Evolutionary conservation across 2,113 vertebrate genomes (phyloP).

Genomic region (Turnix velox): DNA sequence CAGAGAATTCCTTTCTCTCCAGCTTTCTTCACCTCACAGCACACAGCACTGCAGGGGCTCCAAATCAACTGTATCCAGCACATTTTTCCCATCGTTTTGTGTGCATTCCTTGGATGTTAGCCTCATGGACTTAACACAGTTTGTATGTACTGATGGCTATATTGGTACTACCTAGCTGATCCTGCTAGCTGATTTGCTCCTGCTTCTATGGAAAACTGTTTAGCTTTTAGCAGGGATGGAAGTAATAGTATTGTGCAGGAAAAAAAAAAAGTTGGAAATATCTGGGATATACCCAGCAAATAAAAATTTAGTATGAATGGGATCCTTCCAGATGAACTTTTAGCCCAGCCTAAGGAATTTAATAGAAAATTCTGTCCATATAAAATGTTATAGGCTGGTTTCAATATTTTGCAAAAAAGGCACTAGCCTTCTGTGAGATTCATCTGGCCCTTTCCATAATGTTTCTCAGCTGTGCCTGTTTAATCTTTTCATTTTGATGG

Average conservation of each 20-base stretch:
- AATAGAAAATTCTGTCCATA: background rate
- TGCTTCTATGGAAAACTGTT: background rate
- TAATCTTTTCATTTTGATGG: background rate
- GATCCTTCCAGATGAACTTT: background rate
- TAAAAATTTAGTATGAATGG: background rate
- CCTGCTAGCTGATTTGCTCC: background rate
- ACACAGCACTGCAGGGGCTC: slow-evolving; percentile 14
- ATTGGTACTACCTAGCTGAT: background rate
- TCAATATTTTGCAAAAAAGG: background rate
- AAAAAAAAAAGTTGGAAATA: background rate
- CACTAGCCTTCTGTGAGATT: background rate
- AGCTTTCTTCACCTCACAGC: background rate
- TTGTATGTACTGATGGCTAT: background rate
- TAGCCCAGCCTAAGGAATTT: background rate
- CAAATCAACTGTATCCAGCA: slow-evolving; percentile 12
- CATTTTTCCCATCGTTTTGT: slow-evolving; percentile 30
- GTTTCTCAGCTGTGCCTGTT: background rate
- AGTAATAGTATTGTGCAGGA: background rate
- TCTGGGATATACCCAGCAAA: background rate
- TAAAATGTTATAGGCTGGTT: background rate
- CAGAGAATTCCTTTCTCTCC: slow-evolving; percentile 6
- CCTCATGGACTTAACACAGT: background rate
- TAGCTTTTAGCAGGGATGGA: background rate
- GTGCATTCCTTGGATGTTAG: slow-evolving; percentile 40
- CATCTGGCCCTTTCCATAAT: background rate